Conservation (phyloP, 2,113 vertebrate species). For the Neopipo cinnamomea region DNA sequence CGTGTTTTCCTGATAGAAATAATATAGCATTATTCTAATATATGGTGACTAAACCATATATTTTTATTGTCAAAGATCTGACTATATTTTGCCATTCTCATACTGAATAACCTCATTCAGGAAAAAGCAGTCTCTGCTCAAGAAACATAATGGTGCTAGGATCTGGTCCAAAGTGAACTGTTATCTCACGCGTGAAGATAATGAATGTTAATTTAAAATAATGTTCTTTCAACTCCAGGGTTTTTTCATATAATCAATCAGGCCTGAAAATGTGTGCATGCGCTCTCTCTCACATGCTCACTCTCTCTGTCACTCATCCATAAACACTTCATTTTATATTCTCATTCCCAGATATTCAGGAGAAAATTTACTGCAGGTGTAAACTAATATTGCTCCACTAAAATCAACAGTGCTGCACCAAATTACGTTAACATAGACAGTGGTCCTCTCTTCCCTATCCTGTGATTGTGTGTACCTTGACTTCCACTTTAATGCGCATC, state of each 20-base stretch:
- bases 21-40: not conserved
- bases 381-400: not conserved
- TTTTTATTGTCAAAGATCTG: slow-evolving; percentile 21
- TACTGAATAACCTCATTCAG: not conserved
- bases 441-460: not conserved
- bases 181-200: slow-evolving; percentile 53
- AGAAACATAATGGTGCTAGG: slow-evolving; percentile 12
- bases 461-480: not conserved
- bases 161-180: slow-evolving; percentile 54
- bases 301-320: slow-evolving; percentile 8
- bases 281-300: not conserved
- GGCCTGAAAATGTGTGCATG: slow-evolving; percentile 17
- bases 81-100: slow-evolving; percentile 13
- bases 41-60: not conserved
- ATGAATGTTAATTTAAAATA: slow-evolving; percentile 62
- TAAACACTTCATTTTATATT: slow-evolving; percentile 4
- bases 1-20: not conserved
- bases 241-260: slow-evolving; percentile 45
- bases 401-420: not conserved
- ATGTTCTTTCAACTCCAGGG: slow-evolving; percentile 37
- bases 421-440: not conserved
- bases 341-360: not conserved
- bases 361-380: slow-evolving; percentile 17
- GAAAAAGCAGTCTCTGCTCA: slow-evolving; percentile 11
- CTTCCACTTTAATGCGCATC: not conserved